Base-by-base conservation (phyloP, 2,113 vertebrate genomes). In the Camelus dromedarius region DNA sequence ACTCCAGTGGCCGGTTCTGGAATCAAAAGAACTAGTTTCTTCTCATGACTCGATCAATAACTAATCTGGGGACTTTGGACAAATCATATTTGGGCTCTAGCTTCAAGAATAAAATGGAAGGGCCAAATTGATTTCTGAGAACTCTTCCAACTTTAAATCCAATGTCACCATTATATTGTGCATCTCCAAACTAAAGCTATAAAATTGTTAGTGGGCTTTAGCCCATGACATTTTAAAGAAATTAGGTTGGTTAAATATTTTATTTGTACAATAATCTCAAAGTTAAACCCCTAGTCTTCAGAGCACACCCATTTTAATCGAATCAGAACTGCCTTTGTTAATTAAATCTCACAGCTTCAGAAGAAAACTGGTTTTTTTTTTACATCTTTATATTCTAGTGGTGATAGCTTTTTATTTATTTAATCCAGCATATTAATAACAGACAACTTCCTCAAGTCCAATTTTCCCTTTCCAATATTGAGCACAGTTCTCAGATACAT, bases 41-140 rank as follows among this genome's bases (percentile, higher is more conserved):
- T 86, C 84, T 93, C 73, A 35, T 84, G 30, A 42, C 54, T 85
- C 18, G 56, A 46, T 60, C 28, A 48, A 75, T 77, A 95, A 95
- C 79, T 75, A 93, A 91, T 83, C 66, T 93, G 2, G 32, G 81
- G 56, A 77, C 76, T 89, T 52, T 54, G 30, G 58, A 81, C 22
- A 95, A 88, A 54, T 92, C 28, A 64, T 42, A 94, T 58, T 30
- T 95, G 77, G 60, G 73, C 20, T 91, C 82, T 56, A 56, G 50
- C 48, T 96, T 97, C 38, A 60, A 76, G 92, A 92, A 96, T 83
- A 93, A 93, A 88, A 60, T 46, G n/a, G 50, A 90, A 77, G 35
- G 3, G 30, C 93, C 24, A 16, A 35, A 87, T 60, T 95, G 83
- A 93, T 48, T 97, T 95, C 85, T 86, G 14, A 96, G 66, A 46